Evolutionary conservation across 2,113 vertebrate genomes (phyloP), one percentile per base, ranked within the genome.

Genomic region (Silurus asotus): DNA sequence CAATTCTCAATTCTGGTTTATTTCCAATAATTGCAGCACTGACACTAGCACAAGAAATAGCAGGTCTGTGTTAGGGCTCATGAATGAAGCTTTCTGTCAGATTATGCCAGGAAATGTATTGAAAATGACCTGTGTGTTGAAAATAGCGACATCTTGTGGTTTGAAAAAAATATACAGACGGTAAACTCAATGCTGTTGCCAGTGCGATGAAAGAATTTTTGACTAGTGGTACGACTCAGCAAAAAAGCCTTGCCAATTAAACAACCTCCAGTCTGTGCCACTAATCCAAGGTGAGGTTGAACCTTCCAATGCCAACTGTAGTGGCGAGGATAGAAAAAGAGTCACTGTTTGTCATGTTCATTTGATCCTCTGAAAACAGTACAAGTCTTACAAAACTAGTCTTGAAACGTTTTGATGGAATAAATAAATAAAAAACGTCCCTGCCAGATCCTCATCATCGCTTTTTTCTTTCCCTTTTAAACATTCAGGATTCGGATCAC

Each of bases 401-500:
- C 37, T 37, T 37, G 37, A 37, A 37, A 37, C 37, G 37, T 37
- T 37, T 37, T 37, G 37, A 37, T 37, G 2, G 8, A 75, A 75
- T n/a, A 10, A 53, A 53, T 75, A 8, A 75, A 53, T 8, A 48
- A 69, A 19, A 10, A 3, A 17, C 8, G n/a, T 14, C n/a, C 13
- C 15, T 15, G 19, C 37, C 69, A 4, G 37, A 37, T 37, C 37
- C 37, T 37, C 37, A 37, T 37, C 37, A 37, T 67, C 25, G 37
- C 65, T 37, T 2, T 37, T 14, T 67, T 67, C 1, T 67, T 48
- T 19, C 13, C 11, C 13, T 11, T 75, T 49, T 49, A 20, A 75
- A 15, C 51, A 17, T 74, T 0, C 89, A 99, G 98, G 91, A 96
- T 99, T 75, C 96, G 92, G 10, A 98, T 99, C 90, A 97, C 90